Conservation (phyloP, 2,888 invertebrate species). For the Protonemura montana region DNA sequence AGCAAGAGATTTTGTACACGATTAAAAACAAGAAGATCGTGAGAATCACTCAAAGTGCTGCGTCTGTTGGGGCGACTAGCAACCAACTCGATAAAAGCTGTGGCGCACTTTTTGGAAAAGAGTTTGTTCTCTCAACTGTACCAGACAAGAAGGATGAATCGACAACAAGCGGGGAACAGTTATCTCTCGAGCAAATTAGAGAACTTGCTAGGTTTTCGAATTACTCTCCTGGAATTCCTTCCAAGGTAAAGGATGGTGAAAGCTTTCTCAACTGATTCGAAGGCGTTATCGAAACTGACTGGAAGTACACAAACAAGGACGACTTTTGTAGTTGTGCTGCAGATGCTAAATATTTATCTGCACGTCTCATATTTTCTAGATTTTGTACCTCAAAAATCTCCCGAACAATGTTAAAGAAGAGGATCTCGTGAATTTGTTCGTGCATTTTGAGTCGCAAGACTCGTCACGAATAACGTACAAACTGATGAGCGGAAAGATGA, state of each 20-base stretch:
- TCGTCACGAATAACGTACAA: constrained; percentile 57
- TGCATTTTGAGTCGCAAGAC: constrained; percentile 57
- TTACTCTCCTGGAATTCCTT: constrained; percentile 63
- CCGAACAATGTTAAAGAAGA: constrained; percentile 60
- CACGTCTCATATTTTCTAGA: constrained; percentile 56
- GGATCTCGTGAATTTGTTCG: constrained; percentile 63
- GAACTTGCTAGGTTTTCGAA: constrained; percentile 64
- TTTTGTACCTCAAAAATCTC: constrained; percentile 67
- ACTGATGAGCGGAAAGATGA: constrained; percentile 65
- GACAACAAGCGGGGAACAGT: constrained; percentile 53
- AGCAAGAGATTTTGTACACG: constrained; percentile 62
- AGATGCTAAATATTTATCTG: too few relatives aligned
- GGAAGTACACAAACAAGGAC: too few relatives aligned
- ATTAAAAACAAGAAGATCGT: constrained; percentile 64
- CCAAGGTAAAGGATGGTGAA: constrained; percentile 42
- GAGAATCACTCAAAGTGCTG: constrained; percentile 53
- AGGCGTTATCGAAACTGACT: too few relatives aligned
- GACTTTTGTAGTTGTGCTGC: too few relatives aligned
- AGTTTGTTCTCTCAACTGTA: constrained; percentile 57
- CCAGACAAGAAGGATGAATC: neutral
- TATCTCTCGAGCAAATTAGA: constrained; percentile 64
- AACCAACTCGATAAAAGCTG: neutral
- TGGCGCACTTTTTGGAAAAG: constrained; percentile 37
- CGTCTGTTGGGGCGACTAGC: constrained; percentile 20
- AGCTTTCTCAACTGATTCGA: too few relatives aligned